Percentiles rank a stretch among this genome's conserved stretches.
These are phyloP conservation scores for Amblyopsis hoosieri DNA, from an alignment of 2,797 vertebrate genomes.

Conservation along the genomic window DNA sequence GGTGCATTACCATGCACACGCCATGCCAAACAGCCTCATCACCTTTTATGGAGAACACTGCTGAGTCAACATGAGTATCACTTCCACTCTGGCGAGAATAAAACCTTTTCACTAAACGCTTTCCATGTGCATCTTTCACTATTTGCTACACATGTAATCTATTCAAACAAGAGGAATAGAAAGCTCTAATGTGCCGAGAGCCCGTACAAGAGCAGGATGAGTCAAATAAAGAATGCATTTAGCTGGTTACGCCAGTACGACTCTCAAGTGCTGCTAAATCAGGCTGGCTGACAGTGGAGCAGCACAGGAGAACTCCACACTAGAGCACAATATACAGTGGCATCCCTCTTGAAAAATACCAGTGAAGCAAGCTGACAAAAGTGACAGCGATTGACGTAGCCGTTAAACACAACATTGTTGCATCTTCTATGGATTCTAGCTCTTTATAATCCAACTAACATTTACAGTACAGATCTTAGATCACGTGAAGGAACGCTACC, in stretches of 20 bases:
- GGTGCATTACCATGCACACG: not conserved
- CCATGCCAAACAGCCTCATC: conserved; percentile 30
- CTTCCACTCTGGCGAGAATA: conserved; percentile 40
- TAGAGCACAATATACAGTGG: conserved; percentile 22
- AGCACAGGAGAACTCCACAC: not conserved
- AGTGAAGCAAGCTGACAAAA: conserved; percentile 12
- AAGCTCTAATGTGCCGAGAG: not conserved
- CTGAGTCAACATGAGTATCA: conserved; percentile 35
- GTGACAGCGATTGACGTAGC: conserved; percentile 27
- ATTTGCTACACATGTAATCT: conserved; percentile 30
- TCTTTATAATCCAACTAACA: conserved; percentile 28
- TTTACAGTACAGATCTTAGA: conserved; percentile 10
- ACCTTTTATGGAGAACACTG: conserved; percentile 24
- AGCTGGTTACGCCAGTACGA: conserved; percentile 24
- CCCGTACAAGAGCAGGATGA: conserved; percentile 25
- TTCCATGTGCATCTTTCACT: conserved; percentile 33
- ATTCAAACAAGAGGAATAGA: conserved; percentile 34
- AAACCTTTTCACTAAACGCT: conserved; percentile 34
- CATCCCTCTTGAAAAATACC: conserved; percentile 10
- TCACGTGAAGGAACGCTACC: conserved; percentile 18
- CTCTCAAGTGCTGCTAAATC: conserved; percentile 22
- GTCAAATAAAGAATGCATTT: conserved; percentile 40
- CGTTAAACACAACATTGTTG: conserved; percentile 15
- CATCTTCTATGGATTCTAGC: conserved; percentile 9
- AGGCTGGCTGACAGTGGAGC: conserved; percentile 21